phyloP scores from a whole-genome alignment of 2,113 vertebrate species.

The Brachirus orientalis region DNA sequence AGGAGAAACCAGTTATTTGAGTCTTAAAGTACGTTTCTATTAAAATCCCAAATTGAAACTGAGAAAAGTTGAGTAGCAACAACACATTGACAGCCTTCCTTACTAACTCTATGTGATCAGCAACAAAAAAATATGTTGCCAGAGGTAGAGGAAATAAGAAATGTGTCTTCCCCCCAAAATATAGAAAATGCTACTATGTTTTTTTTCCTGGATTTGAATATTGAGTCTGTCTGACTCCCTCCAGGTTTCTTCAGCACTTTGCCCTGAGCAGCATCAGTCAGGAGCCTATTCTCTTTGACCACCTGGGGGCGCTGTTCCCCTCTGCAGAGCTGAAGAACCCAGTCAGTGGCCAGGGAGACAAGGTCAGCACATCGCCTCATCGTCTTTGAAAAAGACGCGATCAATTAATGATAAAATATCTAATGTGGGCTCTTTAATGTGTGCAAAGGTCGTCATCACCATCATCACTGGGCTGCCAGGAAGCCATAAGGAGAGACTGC shows the following conservation, averaged over 20 bases:
- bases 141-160: too few species aligned
- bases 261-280: slow-evolving; percentile 86
- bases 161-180: too few species aligned
- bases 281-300: slow-evolving; percentile 86
- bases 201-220: too few species aligned
- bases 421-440: slow-evolving; percentile 8
- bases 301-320: slow-evolving; percentile 87
- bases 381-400: background rate
- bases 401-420: background rate
- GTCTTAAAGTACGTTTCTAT: too few species aligned
- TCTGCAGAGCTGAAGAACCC: slow-evolving; percentile 72
- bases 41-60: too few species aligned
- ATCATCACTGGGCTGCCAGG: slow-evolving; percentile 91
- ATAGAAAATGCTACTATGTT: too few species aligned
- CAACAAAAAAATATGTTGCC: too few species aligned
- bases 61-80: too few species aligned
- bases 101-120: too few species aligned
- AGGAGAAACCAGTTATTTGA: too few species aligned
- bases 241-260: slow-evolving; percentile 92
- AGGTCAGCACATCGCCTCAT: slow-evolving; percentile 80
- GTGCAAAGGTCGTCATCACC: slow-evolving; percentile 85
- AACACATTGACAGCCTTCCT: too few species aligned
- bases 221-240: too few species aligned
- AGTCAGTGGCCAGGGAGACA: slow-evolving; percentile 70
- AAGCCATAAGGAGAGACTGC: slow-evolving; percentile 88